A percentile compares a stretch with the other conserved stretches of the same genome.
phyloP scores from a whole-genome alignment of 2,888 invertebrate genomes.

The Formica aserva region DNA sequence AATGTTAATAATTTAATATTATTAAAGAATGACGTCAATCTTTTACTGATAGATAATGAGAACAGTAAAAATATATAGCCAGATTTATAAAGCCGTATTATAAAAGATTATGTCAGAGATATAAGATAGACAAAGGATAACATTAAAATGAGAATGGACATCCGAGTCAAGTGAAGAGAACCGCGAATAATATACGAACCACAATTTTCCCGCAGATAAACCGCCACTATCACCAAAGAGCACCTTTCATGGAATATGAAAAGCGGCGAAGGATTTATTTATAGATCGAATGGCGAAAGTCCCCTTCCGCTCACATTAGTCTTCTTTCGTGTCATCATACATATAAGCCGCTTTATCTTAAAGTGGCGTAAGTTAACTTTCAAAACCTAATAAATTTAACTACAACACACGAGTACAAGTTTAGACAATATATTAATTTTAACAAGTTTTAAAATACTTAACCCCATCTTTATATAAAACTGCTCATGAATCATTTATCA shows the following conservation, averaged over 20 bases:
- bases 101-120: conserved; percentile 20
- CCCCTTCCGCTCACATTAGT: conserved; percentile 20
- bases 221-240: conserved; percentile 21
- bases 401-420: background rate
- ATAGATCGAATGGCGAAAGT: conserved; percentile 27
- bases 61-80: background rate
- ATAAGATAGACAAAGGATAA: background rate
- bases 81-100: conserved; percentile 5
- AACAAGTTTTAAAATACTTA: background rate
- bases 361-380: conserved; percentile 17
- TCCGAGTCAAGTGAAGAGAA: conserved; percentile 14
- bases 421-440: background rate
- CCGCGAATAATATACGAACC: conserved; percentile 40
- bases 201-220: conserved; percentile 35
- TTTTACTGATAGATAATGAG: background rate
- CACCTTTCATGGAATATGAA: conserved; percentile 35
- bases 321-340: conserved; percentile 33
- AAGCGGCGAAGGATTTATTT: conserved; percentile 38
- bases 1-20: background rate
- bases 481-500: background rate
- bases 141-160: conserved; percentile 40
- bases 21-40: background rate
- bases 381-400: conserved; percentile 22
- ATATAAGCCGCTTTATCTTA: conserved; percentile 11
- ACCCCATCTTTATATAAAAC: background rate